phyloP scores from a whole-genome alignment of 2,113 vertebrate genomes.

The Gobius niger region DNA sequence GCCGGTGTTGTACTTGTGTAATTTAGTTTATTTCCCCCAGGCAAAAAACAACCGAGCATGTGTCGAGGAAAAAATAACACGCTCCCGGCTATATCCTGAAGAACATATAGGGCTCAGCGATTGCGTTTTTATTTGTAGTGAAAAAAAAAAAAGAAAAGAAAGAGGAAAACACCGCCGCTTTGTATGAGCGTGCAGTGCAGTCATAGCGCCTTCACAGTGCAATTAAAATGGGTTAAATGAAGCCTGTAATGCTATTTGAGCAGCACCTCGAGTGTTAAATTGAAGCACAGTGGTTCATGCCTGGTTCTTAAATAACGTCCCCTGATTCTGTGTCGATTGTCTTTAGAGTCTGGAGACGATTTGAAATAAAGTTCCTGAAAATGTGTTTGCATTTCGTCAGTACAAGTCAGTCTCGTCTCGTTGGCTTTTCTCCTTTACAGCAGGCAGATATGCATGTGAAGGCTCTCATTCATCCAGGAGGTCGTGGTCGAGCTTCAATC shows the following conservation, averaged over 20 bases:
- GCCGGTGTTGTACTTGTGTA: conserved; percentile 18
- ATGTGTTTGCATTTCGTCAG: no score
- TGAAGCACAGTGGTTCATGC: conserved; percentile 27
- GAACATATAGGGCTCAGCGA: not conserved
- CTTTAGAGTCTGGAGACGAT: conserved; percentile 16
- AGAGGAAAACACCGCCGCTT: not conserved
- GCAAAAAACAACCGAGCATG: conserved; percentile 8
- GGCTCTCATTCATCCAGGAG: no score
- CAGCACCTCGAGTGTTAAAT: conserved; percentile 53
- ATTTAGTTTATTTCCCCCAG: conserved; percentile 29
- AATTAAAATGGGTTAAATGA: conserved; percentile 60
- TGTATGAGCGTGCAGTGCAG: conserved; percentile 32
- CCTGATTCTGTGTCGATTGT: conserved; percentile 4
- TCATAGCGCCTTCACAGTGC: conserved; percentile 40
- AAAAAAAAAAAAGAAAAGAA: conserved; percentile 2
- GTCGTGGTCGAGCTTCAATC: no score
- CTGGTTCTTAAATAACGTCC: conserved; percentile 19
- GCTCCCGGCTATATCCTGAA: not conserved
- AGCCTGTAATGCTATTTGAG: conserved; percentile 58
- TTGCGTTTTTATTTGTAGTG: not conserved
- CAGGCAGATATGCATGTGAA: no score
- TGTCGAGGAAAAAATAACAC: conserved; percentile 14
- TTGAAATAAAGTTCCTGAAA: not conserved
- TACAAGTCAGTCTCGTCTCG: no score
- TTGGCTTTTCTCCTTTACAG: not conserved